Evolutionary conservation across 2,113 vertebrate genomes (phyloP), one percentile per base, ranked within the genome.

Genomic region (Gobius niger): DNA sequence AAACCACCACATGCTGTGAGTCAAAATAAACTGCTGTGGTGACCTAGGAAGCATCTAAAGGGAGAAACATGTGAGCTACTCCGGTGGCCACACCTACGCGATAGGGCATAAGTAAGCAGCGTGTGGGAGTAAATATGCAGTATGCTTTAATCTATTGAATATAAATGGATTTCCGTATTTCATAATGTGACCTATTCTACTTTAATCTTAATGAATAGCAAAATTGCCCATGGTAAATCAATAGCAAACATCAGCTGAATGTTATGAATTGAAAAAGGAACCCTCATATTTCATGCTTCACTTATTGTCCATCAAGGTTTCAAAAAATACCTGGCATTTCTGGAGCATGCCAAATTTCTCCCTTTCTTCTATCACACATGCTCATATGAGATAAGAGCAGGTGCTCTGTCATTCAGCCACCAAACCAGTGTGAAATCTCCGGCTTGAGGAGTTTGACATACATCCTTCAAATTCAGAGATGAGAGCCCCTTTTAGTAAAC

Each of bases 351-450:
- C 44, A 19, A 63, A 63, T 63, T 63, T 47, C 61, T 44, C 18
- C 7, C 47, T 63, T 63, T 63, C 44, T 44, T 63, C 16, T 63
- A 11, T 63, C 61, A 7, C 61, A 63, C 61, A 60, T 60, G 57
- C 57, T 60, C 57, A 47, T 6, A 16, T 63, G 16, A 46, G 44
- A 63, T 63, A 63, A 47, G 44, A 63, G n/a, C 42, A 24, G 41
- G 44, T 44, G 18, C 16, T 18, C 61, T 63, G 61, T 19, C 61
- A 47, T 63, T 46, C 61, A 63, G 16, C 44, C 10, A 14, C 61
- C 61, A 63, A 63, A 63, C 40, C 57, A 42, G 57, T 60, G 57
- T 44, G 57, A 60, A 60, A 60, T 60, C 57, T 60, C 15, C 4
- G 57, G 40, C 42, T 60, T 44, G 14, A 40, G 8, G 57, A 60